Evolutionary conservation across 2,797 vertebrate genomes (phyloP).

Genomic region (Gastrophryne carolinensis): DNA sequence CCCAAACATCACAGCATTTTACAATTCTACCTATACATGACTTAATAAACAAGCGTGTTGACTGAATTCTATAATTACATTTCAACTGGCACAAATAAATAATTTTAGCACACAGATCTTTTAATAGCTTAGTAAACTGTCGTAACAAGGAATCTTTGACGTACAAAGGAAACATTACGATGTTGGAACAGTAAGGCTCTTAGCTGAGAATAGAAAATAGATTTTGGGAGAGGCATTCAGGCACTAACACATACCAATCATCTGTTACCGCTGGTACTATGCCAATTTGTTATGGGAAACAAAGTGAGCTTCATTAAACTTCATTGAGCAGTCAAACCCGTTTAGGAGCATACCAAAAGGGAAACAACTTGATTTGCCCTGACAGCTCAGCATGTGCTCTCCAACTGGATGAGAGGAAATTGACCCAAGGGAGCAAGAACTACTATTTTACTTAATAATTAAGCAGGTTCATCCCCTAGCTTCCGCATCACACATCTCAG

Average conservation of each 20-base stretch:
- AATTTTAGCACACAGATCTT: no score
- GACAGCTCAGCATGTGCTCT: conserved; percentile 43
- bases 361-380: conserved; percentile 32
- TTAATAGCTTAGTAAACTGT: no score
- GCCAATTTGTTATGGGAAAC: conserved; percentile 45
- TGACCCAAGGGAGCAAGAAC: conserved; percentile 39
- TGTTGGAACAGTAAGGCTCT: not conserved
- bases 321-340: conserved; percentile 50
- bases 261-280: conserved; percentile 17
- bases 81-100: no score
- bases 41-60: no score
- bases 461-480: conserved; percentile 2
- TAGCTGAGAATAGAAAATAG: not conserved
- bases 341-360: conserved; percentile 41
- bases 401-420: conserved; percentile 16
- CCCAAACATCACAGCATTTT: no score
- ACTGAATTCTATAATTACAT: no score
- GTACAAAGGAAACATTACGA: not conserved
- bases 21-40: no score
- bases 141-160: not conserved
- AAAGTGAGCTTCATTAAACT: conserved; percentile 49
- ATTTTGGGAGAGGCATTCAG: not conserved
- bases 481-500: not conserved
- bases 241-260: conserved; percentile 25
- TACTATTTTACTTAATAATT: conserved; percentile 43